These are phyloP conservation scores for Rhinolophus ferrumequinum DNA, from an alignment of 2,113 vertebrate genomes.

Conservation along the genomic window DNA sequence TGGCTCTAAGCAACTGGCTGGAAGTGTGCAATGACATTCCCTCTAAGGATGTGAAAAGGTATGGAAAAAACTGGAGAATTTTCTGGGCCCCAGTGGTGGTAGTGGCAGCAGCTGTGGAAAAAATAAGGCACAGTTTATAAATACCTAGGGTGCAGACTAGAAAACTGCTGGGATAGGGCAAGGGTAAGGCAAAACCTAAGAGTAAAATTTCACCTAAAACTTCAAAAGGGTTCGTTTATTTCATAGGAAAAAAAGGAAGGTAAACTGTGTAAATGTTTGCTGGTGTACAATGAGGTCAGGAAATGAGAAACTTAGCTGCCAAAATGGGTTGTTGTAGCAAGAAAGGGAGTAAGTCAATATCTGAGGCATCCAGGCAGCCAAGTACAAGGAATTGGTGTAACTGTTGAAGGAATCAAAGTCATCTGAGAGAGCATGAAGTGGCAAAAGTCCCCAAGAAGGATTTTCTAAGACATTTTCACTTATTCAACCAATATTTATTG, in stretches of 20 bases:
- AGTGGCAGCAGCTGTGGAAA: neutral
- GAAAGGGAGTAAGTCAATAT: neutral
- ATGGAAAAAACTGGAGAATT: neutral
- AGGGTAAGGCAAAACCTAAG: neutral
- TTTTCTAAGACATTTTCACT: constrained; percentile 32
- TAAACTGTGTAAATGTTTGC: constrained; percentile 37
- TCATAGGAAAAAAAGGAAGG: neutral
- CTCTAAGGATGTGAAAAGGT: neutral
- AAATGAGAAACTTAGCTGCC: neutral
- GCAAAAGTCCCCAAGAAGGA: neutral
- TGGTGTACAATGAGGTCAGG: neutral
- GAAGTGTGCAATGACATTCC: neutral
- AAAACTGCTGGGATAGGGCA: neutral
- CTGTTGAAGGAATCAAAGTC: neutral
- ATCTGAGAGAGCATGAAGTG: constrained; percentile 1
- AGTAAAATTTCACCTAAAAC: constrained; percentile 49
- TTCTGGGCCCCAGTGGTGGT: neutral
- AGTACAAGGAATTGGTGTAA: neutral
- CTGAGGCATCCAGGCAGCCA: neutral
- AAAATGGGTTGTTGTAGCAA: constrained; percentile 27
- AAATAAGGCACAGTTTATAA: constrained; percentile 28
- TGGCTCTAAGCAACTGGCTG: neutral
- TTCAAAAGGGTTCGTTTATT: neutral
- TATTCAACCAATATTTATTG: neutral
- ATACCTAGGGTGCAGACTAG: neutral